Conservation (phyloP, 2,888 invertebrate species). For the Nomada ferruginata region DNA sequence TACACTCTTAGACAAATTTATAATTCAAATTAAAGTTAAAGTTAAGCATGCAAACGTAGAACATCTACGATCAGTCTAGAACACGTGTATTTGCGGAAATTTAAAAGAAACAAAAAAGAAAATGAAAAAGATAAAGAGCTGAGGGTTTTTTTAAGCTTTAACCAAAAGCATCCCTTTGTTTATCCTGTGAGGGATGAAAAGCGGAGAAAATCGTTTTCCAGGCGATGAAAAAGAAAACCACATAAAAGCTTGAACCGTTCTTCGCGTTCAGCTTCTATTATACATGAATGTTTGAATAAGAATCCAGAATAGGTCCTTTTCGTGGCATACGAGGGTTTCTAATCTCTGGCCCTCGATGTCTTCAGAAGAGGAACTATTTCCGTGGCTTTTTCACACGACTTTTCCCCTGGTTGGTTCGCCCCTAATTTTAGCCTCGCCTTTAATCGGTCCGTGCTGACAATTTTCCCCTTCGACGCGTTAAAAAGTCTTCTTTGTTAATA, state of each 20-base stretch:
- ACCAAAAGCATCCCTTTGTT: constrained; percentile 15
- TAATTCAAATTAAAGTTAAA: no score
- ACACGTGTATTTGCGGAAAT: no score
- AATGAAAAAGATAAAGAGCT: background rate
- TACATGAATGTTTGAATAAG: constrained; percentile 50
- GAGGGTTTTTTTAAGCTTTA: background rate
- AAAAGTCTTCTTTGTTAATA: background rate
- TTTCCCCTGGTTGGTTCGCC: constrained; percentile 40
- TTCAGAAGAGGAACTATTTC: constrained; percentile 55
- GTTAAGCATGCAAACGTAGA: background rate
- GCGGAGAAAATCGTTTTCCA: constrained; percentile 26
- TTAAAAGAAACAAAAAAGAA: background rate
- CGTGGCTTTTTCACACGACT: constrained; percentile 61
- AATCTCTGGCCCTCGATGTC: constrained; percentile 53
- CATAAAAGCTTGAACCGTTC: constrained; percentile 23
- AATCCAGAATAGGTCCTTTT: constrained; percentile 37
- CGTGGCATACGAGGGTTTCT: constrained; percentile 29
- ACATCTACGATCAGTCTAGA: background rate
- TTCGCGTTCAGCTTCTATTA: background rate
- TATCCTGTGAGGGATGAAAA: constrained; percentile 6
- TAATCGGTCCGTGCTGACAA: constrained; percentile 31
- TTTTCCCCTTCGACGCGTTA: constrained; percentile 25
- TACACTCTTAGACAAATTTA: no score
- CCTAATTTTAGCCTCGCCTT: constrained; percentile 58
- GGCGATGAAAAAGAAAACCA: constrained; percentile 14